Evolutionary conservation across 2,797 vertebrate genomes (phyloP), one percentile per base, ranked within the genome.

Genomic region (Lindbergichthys nudifrons): DNA sequence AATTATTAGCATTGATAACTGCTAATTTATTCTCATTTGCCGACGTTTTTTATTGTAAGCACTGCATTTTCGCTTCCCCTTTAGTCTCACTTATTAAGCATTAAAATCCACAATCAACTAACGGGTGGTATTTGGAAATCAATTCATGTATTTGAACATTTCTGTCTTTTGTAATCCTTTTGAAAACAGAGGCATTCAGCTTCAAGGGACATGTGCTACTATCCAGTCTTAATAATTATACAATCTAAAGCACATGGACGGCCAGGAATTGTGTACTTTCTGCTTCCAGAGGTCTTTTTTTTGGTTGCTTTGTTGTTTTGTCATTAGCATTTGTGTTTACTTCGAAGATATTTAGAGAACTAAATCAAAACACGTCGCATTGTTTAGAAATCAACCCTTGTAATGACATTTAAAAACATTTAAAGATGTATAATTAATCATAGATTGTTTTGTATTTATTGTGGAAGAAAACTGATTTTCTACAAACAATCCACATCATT

Each of bases 1-100:
- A 85, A 77, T 66, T 65, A 84, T 83, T 60, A 61, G 54, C 69
- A 80, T 61, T 85, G 76, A 83, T 87, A 70, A 81, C 47, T 77
- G 57, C 73, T 77, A 32, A 62, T 81, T 81, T 83, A 51, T 21
- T 75, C 65, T 75, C 10, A 14, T 45, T 47, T 51, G 70, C n/a
- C 14, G 26, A 56, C 70, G 77, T 75, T 11, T 80, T 86, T 75
- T 80, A 86, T 81, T 80, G 69, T 60, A 30, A 63, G 30, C 42
- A 59, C 36, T 60, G 77, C 79, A 61, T 69, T 83, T 86, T 73
- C 16, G 65, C 26, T 75, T 77, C 75, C 50, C 53, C 59, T 75
- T 79, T 75, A 64, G 70, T 75, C 45, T 73, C 45, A 26, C 5
- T 58, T 50, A 43, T 45, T 18, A 3, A 26, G 32, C 74, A 32